phyloP scores from a whole-genome alignment of 2,797 vertebrate genomes.

The Decapterus maruadsi region DNA sequence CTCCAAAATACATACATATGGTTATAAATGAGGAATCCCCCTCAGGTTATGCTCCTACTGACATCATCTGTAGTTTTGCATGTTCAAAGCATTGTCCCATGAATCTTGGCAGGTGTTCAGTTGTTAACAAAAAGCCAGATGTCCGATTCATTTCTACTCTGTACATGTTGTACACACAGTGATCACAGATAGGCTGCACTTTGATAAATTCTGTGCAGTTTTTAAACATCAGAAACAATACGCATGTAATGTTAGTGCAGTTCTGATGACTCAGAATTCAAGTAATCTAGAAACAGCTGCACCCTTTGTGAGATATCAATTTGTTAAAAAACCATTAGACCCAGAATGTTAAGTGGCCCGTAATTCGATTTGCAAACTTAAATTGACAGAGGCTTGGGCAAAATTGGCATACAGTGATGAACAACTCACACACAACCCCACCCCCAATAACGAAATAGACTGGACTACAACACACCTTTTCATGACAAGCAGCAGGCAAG shows the following conservation, averaged over 20 bases:
- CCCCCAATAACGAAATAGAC: too few relatives aligned
- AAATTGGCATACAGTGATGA: too few relatives aligned
- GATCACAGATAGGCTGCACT: background rate
- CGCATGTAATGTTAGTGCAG: background rate
- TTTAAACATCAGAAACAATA: background rate
- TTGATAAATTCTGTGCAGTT: background rate
- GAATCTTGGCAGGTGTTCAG: background rate
- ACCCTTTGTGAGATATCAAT: background rate
- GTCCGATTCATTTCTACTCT: background rate
- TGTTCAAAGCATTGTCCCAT: background rate
- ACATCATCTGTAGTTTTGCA: background rate
- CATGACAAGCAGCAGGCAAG: too few relatives aligned
- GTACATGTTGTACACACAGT: background rate
- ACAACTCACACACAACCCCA: too few relatives aligned
- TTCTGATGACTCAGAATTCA: background rate
- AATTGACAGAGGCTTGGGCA: background rate
- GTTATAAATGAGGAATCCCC: background rate
- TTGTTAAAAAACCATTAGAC: background rate
- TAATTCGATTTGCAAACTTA: slow-evolving; percentile 1
- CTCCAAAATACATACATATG: background rate
- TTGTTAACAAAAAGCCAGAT: background rate
- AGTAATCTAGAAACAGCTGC: background rate
- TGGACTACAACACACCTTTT: too few relatives aligned
- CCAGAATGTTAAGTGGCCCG: background rate
- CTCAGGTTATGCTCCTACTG: background rate